Evolutionary conservation across 92 coral and sea anemone genomes (phyloP).

Genomic region (Scolanthus callimorphus): DNA sequence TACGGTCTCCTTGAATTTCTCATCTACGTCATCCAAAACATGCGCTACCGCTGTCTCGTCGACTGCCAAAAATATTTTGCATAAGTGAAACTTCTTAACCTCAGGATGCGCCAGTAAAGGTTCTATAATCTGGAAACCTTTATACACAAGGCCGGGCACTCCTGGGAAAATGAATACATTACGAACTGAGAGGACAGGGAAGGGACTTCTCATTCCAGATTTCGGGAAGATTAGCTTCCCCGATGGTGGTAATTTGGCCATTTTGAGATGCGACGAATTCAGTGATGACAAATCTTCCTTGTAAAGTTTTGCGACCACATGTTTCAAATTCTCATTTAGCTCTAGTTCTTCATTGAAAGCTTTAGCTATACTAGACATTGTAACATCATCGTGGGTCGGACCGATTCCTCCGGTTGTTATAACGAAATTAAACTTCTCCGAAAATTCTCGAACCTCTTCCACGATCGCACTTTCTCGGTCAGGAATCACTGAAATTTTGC

Average conservation of each 20-base stretch:
- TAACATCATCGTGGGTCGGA: constrained; percentile 97
- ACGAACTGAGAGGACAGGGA: constrained; percentile 75
- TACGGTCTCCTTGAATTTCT: constrained; percentile 64
- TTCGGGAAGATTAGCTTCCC: constrained; percentile 55
- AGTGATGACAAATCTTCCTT: constrained; percentile 29
- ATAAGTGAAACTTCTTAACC: constrained; percentile 55
- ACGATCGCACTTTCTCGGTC: constrained; percentile 80
- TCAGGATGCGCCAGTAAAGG: constrained; percentile 33
- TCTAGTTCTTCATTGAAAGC: constrained; percentile 82
- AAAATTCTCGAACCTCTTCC: constrained; percentile 62
- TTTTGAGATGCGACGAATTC: constrained; percentile 61
- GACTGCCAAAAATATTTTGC: constrained; percentile 61
- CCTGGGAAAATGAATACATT: constrained; percentile 93
- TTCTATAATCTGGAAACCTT: constrained; percentile 52
- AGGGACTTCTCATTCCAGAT: constrained; percentile 35
- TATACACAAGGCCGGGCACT: constrained; percentile 66
- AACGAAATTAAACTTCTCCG: constrained; percentile 70
- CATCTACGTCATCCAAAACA: constrained; percentile 62
- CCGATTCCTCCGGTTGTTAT: constrained; percentile 97
- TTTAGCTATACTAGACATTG: constrained; percentile 78
- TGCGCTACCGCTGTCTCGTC: constrained; percentile 78
- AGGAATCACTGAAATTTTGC: constrained; percentile 80
- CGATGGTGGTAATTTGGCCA: constrained; percentile 83
- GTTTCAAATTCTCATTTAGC: constrained; percentile 54
- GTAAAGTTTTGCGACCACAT: constrained; percentile 43